Evolutionary conservation across 2,113 vertebrate species (phyloP).

Genomic region (Scartelaos histophorus): DNA sequence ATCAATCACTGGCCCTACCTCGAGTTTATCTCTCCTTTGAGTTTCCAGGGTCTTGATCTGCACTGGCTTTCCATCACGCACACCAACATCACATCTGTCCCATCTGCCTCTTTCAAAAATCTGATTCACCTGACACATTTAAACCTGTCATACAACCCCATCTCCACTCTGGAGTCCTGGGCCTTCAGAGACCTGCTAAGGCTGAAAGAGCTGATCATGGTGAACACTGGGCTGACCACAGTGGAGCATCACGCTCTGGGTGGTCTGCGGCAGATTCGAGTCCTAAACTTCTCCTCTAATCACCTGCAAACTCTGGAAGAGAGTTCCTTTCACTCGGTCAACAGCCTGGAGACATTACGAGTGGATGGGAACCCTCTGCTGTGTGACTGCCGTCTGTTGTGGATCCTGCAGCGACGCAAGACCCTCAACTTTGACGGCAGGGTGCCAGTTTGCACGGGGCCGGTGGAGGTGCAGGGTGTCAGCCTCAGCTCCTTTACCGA

Average conservation of each 20-base stretch:
- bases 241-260: slow-evolving; percentile 89
- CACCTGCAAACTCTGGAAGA: slow-evolving; percentile 92
- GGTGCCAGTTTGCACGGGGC: slow-evolving; percentile 88
- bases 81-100: slow-evolving; percentile 92
- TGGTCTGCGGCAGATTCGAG: slow-evolving; percentile 91
- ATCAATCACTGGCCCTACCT: slow-evolving; percentile 91
- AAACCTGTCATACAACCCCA: slow-evolving; percentile 95
- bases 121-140: slow-evolving; percentile 88
- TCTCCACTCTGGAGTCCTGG: slow-evolving; percentile 86
- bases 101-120: slow-evolving; percentile 86
- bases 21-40: slow-evolving; percentile 87
- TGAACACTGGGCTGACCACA: slow-evolving; percentile 83
- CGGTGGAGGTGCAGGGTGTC: slow-evolving; percentile 87
- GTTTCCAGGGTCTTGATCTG: slow-evolving; percentile 92
- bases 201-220: slow-evolving; percentile 94
- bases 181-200: slow-evolving; percentile 91
- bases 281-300: slow-evolving; percentile 94
- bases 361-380: slow-evolving; percentile 93
- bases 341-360: slow-evolving; percentile 93
- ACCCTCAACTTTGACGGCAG: slow-evolving; percentile 94
- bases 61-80: slow-evolving; percentile 93
- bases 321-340: slow-evolving; percentile 91
- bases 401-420: slow-evolving; percentile 94
- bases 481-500: slow-evolving; percentile 88
- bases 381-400: slow-evolving; percentile 96